Evolutionary conservation across 2,888 invertebrate species (phyloP).

Genomic region (Sclerodermus sp.): DNA sequence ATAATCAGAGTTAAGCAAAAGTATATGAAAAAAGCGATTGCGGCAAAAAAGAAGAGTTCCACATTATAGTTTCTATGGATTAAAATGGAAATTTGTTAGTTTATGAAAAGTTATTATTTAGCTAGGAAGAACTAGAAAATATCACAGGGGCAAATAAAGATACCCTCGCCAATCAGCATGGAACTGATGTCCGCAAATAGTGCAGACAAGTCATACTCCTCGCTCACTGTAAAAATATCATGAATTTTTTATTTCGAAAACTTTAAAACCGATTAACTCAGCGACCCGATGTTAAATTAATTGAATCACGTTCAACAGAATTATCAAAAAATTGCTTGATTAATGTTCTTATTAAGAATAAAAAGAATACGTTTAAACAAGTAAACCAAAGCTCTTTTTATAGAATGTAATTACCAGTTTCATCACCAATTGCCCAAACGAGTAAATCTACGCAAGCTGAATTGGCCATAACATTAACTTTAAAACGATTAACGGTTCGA

Average conservation of each 20-base stretch:
- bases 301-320: too few species aligned
- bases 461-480: slow-evolving; percentile 94
- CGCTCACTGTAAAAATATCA: slow-evolving; percentile 50
- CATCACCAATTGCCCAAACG: slow-evolving; percentile 97
- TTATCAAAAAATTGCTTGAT: too few species aligned
- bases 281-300: too few species aligned
- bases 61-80: background rate
- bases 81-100: background rate
- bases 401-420: slow-evolving; percentile 74
- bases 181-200: slow-evolving; percentile 53
- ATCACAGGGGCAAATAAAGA: slow-evolving; percentile 37
- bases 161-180: slow-evolving; percentile 56
- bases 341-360: too few species aligned
- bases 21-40: background rate
- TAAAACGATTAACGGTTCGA: slow-evolving; percentile 84
- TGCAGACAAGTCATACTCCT: slow-evolving; percentile 53
- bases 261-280: too few species aligned
- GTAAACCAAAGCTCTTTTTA: too few species aligned
- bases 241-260: background rate
- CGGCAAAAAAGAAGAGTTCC: background rate
- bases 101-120: background rate
- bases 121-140: slow-evolving; percentile 14
- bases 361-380: too few species aligned
- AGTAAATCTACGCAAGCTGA: slow-evolving; percentile 96
- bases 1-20: background rate